Evolutionary conservation across 2,797 vertebrate genomes (phyloP).

Genomic region (Brachyrhaphis roseni): DNA sequence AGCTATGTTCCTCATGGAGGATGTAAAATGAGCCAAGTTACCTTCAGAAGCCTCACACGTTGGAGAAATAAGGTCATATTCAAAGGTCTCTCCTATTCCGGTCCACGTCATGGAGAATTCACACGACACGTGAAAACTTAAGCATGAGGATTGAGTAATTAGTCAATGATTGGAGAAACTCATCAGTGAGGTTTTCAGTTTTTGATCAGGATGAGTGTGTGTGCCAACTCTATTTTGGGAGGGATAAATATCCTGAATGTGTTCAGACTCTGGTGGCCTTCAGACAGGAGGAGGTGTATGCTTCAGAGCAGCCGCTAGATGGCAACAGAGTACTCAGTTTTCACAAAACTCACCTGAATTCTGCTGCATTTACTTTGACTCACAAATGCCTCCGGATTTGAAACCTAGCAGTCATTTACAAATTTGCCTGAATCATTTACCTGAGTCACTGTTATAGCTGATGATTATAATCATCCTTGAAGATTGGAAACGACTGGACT

Average conservation of each 20-base stretch:
- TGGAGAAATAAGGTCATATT: slow-evolving; percentile 75
- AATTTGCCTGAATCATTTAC: slow-evolving; percentile 7
- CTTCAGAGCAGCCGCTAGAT: slow-evolving; percentile 65
- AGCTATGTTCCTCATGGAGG: slow-evolving; percentile 69
- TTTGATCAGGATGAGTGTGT: neutral
- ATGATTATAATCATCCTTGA: slow-evolving; percentile 1
- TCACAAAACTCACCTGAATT: slow-evolving; percentile 20
- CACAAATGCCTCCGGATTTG: slow-evolving; percentile 22
- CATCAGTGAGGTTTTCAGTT: slow-evolving; percentile 1
- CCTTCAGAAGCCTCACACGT: slow-evolving; percentile 75
- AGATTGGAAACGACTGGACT: slow-evolving; percentile 20
- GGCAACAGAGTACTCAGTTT: slow-evolving; percentile 44
- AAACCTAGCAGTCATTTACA: neutral
- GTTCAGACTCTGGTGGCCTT: neutral
- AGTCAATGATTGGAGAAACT: slow-evolving; percentile 7
- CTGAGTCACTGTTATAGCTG: neutral
- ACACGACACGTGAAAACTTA: slow-evolving; percentile 33
- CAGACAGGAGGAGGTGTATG: neutral
- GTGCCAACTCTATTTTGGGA: neutral
- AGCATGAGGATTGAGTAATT: slow-evolving; percentile 11
- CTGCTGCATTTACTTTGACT: slow-evolving; percentile 24
- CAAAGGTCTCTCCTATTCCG: slow-evolving; percentile 46
- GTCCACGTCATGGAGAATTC: slow-evolving; percentile 29
- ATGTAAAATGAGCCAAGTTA: slow-evolving; percentile 80
- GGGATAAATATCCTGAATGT: slow-evolving; percentile 11